phyloP scores from a whole-genome alignment of 2,113 vertebrate genomes.

The Carettochelys insculpta region DNA sequence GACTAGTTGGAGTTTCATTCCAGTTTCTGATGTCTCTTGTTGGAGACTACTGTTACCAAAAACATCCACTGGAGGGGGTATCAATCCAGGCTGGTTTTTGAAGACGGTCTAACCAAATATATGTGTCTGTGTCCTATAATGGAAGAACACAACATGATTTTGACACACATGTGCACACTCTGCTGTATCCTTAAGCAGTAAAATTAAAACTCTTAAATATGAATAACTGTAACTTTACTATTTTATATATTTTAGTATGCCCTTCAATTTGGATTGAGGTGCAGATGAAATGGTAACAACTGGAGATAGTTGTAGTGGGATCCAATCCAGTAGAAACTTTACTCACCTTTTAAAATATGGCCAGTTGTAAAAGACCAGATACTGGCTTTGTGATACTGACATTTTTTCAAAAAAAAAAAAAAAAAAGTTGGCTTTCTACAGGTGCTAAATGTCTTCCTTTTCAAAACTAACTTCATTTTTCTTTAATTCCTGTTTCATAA shows the following conservation, averaged over 20 bases:
- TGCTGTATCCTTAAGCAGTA: not conserved
- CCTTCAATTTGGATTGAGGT: not conserved
- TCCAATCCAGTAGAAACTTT: not conserved
- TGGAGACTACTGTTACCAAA: not conserved
- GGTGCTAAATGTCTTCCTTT: constrained; percentile 33
- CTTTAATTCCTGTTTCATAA: not conserved
- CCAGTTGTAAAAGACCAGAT: accelerated
- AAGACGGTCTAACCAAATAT: too few species aligned
- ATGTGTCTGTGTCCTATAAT: too few species aligned
- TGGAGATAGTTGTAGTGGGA: not conserved
- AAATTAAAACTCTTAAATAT: not conserved
- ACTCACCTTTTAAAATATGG: not conserved
- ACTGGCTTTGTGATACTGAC: not conserved
- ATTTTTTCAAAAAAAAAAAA: not conserved
- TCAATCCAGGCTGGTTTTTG: not conserved
- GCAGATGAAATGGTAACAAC: not conserved
- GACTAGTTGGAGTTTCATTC: not conserved
- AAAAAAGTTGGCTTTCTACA: not conserved
- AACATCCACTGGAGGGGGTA: not conserved
- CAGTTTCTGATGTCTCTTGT: not conserved
- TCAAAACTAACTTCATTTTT: constrained; percentile 24
- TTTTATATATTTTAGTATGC: not conserved
- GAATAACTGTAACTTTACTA: not conserved
- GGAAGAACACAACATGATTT: not conserved
- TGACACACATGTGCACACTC: too few species aligned